phyloP scores from a whole-genome alignment of 2,113 vertebrate genomes.

The Castor canadensis region DNA sequence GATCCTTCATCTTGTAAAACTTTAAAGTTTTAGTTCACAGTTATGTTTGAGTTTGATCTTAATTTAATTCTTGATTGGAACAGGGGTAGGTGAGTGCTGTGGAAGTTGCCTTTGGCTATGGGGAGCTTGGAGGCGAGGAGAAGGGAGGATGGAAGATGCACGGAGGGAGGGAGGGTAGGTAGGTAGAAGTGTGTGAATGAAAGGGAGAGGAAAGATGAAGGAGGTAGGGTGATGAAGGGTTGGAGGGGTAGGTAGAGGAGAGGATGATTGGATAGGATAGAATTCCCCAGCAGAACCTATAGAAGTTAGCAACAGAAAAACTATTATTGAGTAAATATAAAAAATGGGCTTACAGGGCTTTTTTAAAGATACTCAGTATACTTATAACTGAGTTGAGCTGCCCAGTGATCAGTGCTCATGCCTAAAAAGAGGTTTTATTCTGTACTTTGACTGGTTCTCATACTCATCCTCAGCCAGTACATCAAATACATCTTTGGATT shows the following conservation, averaged over 20 bases:
- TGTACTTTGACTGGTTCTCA: neutral
- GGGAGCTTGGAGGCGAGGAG: neutral
- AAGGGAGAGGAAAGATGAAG: neutral
- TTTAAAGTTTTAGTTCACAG: conserved; percentile 21
- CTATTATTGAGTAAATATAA: neutral
- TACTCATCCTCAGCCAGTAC: neutral
- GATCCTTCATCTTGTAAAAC: neutral
- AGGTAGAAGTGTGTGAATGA: neutral
- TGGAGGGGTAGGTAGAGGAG: neutral
- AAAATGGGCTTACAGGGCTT: neutral
- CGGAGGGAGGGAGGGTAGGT: neutral
- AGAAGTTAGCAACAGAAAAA: conserved; percentile 12
- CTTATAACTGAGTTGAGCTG: neutral
- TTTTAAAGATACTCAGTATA: neutral
- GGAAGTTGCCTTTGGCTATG: neutral
- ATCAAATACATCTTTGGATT: neutral
- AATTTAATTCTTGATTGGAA: neutral
- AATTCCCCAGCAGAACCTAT: neutral
- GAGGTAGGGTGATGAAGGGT: neutral
- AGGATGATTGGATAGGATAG: neutral
- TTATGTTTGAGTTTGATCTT: conserved; percentile 4
- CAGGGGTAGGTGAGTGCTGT: neutral
- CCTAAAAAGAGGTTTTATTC: neutral
- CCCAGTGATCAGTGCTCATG: neutral
- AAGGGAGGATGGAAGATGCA: neutral